Evolutionary conservation across 2,888 invertebrate genomes (phyloP), one percentile per base, ranked within the genome.

Genomic region (Acleris emargana): DNA sequence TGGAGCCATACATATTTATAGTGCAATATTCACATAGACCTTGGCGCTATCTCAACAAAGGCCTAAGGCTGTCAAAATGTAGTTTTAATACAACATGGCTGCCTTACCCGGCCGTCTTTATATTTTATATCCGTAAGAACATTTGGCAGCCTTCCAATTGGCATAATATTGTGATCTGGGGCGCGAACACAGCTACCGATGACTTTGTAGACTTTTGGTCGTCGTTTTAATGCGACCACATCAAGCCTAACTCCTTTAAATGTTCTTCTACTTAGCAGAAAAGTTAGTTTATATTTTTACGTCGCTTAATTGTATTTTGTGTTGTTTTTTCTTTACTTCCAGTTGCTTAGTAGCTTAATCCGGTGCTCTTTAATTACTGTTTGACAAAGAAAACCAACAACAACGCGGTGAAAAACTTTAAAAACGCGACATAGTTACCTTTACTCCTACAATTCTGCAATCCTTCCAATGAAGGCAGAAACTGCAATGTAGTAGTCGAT

Each of bases 111-210:
- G 54, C 67, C 67, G 51, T 55, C 59, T 55, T 68, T 61, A 64
- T 64, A 64, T 61, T 73, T 67, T 71, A 70, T 63, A 75, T 68
- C 69, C 66, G 66, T 69, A 66, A 32, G 47, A 62, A 61, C 68
- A 64, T 58, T 73, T 79, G 80, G 79, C 80, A 66, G 58, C 49
- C 18, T 32, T 67, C 78, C 80, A 79, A 73, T 71, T 63, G 69
- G 71, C 67, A 68, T 72, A 68, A 61, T 61, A 60, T 57, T 49
- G 49, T 61, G 57, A 60, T 58, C 61, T 57, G 32, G 60, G 60
- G 61, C 43, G 62, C 43, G 64, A 58, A 55, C 45, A 45, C n/a
- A 60, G 45, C 45, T 22, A 38, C n/a, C 32, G 43, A 54, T 47
- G 43, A 38, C 25, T 50, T 66, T 38, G 55, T 45, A 38, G 66